Conservation (phyloP, 2,888 invertebrate genomes). For the Dicranocentrus wangi region DNA sequence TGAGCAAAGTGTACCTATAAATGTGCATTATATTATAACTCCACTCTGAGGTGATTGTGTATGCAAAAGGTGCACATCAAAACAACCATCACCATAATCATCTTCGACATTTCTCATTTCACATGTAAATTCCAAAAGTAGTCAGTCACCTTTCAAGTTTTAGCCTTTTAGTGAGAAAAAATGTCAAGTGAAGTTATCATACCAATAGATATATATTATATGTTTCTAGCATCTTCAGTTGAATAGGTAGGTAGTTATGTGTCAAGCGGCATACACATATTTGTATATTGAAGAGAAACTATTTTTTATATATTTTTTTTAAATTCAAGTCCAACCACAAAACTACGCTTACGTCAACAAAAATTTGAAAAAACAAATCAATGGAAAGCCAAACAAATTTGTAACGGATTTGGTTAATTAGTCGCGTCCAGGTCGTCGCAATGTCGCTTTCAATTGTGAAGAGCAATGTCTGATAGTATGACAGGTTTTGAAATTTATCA, state of each 20-base stretch:
- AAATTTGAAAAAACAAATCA: too few relatives aligned
- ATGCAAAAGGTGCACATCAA: too few relatives aligned
- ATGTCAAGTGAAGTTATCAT: not conserved
- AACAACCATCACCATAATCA: not conserved
- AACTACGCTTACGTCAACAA: too few relatives aligned
- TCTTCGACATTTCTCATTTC: not conserved
- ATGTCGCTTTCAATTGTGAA: not conserved
- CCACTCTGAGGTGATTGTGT: not conserved
- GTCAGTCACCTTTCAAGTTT: not conserved
- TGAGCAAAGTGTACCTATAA: not conserved
- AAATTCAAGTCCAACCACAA: not conserved
- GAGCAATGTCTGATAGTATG: not conserved
- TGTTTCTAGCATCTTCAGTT: not conserved
- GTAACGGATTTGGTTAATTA: not conserved
- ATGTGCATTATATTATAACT: not conserved
- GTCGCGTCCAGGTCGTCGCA: not conserved
- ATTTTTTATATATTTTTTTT: not conserved
- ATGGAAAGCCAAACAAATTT: too few relatives aligned
- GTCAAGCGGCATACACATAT: too few relatives aligned
- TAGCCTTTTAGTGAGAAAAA: conserved; percentile 4
- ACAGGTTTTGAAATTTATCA: not conserved
- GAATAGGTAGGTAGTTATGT: too few relatives aligned
- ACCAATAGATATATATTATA: not conserved
- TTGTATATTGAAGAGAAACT: not conserved
- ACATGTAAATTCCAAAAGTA: conserved; percentile 3